Evolutionary conservation across 2,888 invertebrate genomes (phyloP).

Genomic region (Pilophorus perplexus): DNA sequence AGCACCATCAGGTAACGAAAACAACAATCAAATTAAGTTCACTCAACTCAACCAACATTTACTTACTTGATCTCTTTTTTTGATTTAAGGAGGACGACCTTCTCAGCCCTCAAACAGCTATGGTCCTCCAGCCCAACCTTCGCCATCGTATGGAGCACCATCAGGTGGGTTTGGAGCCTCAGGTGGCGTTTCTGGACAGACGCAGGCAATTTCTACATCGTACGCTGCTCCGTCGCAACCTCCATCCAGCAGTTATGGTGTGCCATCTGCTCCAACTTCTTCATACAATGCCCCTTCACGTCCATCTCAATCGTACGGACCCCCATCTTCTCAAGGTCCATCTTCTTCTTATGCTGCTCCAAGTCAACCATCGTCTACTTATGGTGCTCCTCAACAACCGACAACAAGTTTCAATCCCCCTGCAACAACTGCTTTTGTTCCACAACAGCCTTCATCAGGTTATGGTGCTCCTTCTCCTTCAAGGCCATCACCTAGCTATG

Average conservation of each 20-base stretch:
- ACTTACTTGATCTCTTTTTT: conserved; percentile 19
- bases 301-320: conserved; percentile 23
- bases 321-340: not conserved
- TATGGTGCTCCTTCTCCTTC: conserved; percentile 34
- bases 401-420: too few species aligned
- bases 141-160: conserved; percentile 45
- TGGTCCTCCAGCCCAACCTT: conserved; percentile 45
- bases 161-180: conserved; percentile 47
- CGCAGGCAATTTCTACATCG: too few species aligned
- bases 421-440: too few species aligned
- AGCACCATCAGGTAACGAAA: too few species aligned
- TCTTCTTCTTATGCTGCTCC: conserved; percentile 41
- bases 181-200: conserved; percentile 45
- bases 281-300: conserved; percentile 48
- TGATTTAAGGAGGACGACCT: conserved; percentile 13
- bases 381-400: conserved; percentile 32
- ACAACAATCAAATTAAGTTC: too few species aligned
- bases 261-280: conserved; percentile 43
- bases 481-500: conserved; percentile 43
- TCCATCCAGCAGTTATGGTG: conserved; percentile 42
- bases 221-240: conserved; percentile 6
- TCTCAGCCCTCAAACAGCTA: conserved; percentile 48
- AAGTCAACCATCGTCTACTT: conserved; percentile 32
- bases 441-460: too few species aligned
- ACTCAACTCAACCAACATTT: too few species aligned